These are phyloP conservation scores for Umimayanthus kanabou DNA, from an alignment of 92 coral and sea anemone genomes.

Conservation along the genomic window DNA sequence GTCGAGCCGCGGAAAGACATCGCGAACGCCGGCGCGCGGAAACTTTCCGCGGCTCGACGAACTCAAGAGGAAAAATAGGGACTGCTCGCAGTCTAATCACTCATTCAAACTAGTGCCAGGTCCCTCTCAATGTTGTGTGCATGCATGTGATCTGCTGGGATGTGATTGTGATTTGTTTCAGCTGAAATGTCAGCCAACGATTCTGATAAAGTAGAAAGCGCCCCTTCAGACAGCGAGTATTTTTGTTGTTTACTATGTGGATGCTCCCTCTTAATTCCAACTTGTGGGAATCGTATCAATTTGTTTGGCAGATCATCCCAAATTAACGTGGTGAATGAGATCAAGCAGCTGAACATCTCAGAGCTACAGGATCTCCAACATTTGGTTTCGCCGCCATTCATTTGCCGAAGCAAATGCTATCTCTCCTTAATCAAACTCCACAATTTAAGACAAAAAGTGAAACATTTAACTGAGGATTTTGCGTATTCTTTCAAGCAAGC, in stretches of 20 bases:
- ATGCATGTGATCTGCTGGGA: too few species aligned
- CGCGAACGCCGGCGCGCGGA: too few species aligned
- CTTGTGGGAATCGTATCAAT: not conserved
- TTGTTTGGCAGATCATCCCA: not conserved
- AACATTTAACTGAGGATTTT: not conserved
- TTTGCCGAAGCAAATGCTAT: conserved; percentile 5
- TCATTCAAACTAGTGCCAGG: too few species aligned
- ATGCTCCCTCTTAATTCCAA: not conserved
- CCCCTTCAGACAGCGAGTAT: not conserved
- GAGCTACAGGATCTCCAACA: not conserved
- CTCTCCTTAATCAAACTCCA: not conserved
- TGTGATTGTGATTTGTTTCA: not conserved
- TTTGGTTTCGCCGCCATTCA: not conserved
- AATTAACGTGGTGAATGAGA: not conserved
- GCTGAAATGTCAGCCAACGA: not conserved
- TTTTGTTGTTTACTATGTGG: conserved; percentile 12
- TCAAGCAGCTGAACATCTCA: not conserved
- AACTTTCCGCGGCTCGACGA: too few species aligned
- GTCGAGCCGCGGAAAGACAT: too few species aligned
- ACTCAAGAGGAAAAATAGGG: too few species aligned
- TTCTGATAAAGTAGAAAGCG: not conserved
- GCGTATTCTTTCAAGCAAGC: not conserved
- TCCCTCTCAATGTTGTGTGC: too few species aligned
- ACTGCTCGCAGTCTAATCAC: too few species aligned
- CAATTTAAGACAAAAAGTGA: not conserved